Percentiles rank a stretch among this genome's conserved stretches.
These are phyloP conservation scores for Furnarius figulus DNA, from an alignment of 2,113 vertebrate species.

Conservation along the genomic window DNA sequence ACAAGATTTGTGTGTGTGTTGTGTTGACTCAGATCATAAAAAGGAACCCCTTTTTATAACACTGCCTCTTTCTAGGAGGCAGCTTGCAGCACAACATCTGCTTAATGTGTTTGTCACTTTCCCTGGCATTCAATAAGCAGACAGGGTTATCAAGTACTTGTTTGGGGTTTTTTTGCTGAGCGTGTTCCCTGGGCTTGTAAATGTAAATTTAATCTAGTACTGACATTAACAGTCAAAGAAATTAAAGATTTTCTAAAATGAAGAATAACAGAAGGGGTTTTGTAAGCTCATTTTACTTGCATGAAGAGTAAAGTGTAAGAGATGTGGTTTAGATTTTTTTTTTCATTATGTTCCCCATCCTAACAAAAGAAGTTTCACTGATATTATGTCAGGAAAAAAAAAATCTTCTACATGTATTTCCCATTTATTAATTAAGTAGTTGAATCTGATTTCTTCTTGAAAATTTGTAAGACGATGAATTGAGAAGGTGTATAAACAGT, in stretches of 20 bases:
- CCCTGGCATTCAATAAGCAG: not conserved
- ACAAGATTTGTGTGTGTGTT: not conserved
- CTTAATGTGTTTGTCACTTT: conserved; percentile 7
- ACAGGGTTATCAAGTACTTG: not conserved
- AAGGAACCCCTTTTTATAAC: not conserved
- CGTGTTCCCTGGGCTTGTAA: not conserved
- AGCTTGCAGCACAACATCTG: not conserved
- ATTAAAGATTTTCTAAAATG: not conserved
- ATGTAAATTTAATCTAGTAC: not conserved
- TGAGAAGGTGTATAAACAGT: not conserved
- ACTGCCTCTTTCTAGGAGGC: not conserved
- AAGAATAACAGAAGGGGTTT: not conserved
- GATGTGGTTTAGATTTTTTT: not conserved
- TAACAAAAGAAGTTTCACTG: not conserved
- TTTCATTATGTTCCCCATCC: not conserved
- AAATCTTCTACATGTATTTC: not conserved
- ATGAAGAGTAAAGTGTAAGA: not conserved
- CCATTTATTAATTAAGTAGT: not conserved
- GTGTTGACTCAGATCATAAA: not conserved
- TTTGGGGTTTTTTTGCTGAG: not conserved
- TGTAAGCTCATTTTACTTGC: not conserved
- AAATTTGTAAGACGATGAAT: not conserved
- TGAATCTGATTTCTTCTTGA: not conserved
- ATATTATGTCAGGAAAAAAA: not conserved
- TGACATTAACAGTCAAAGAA: not conserved